These are phyloP conservation scores for Ornithoptera priamus DNA, from an alignment of 2,888 invertebrate species.

Conservation along the genomic window DNA sequence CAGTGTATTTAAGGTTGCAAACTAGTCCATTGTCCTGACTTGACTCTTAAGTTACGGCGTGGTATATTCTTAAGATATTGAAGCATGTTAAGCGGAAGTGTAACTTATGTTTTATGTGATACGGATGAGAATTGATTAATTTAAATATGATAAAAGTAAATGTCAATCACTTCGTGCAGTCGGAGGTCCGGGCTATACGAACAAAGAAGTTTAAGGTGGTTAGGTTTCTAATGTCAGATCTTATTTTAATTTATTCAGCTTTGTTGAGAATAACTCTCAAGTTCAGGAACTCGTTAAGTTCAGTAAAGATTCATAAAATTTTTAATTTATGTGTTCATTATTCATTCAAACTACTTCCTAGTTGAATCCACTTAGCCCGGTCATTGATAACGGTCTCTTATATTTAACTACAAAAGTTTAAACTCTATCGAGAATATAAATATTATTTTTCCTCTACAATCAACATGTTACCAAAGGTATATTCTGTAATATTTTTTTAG, in stretches of 20 bases:
- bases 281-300: conserved; percentile 13
- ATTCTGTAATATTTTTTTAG: background rate
- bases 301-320: background rate
- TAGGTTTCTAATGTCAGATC: conserved; percentile 24
- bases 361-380: background rate
- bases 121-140: background rate
- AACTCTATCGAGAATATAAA: background rate
- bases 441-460: background rate
- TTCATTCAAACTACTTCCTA: background rate
- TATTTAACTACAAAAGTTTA: background rate
- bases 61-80: conserved; percentile 2
- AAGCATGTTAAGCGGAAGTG: conserved; percentile 2
- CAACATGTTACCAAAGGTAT: too few species aligned
- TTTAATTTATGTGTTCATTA: background rate
- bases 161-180: conserved; percentile 25
- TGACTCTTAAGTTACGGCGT: conserved; percentile 18
- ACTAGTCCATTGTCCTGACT: conserved; percentile 27
- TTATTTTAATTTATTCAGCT: conserved; percentile 15
- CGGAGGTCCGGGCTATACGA: conserved; percentile 22
- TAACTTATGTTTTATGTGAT: background rate
- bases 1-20: conserved; percentile 16
- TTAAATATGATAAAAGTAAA: conserved; percentile 13
- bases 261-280: conserved; percentile 15
- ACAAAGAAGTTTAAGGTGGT: conserved; percentile 21
- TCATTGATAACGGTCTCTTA: background rate